phyloP scores from a whole-genome alignment of 2,113 vertebrate species.

The Notiomystis cincta region DNA sequence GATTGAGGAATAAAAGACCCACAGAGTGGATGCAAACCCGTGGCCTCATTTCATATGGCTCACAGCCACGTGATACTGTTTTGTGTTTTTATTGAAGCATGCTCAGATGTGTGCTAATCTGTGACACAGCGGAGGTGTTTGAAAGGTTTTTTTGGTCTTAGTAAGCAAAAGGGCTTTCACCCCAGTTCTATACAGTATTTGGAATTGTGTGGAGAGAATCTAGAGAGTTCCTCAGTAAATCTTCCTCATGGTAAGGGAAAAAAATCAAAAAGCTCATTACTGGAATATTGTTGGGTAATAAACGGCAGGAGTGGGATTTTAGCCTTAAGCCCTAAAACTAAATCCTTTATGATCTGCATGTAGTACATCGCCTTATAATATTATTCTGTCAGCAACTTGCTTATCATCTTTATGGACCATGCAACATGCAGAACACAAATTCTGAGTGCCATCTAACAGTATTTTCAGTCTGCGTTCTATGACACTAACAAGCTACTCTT shows the following conservation, averaged over 20 bases:
- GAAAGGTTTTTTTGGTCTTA: constrained; percentile 45
- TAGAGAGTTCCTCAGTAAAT: constrained; percentile 69
- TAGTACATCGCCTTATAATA: constrained; percentile 66
- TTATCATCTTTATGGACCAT: constrained; percentile 67
- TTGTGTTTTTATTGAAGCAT: neutral
- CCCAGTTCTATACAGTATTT: constrained; percentile 35
- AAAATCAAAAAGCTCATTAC: constrained; percentile 66
- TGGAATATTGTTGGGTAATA: constrained; percentile 57
- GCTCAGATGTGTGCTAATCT: constrained; percentile 17
- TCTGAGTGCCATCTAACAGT: constrained; percentile 39
- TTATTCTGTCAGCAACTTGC: constrained; percentile 69
- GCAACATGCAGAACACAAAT: constrained; percentile 54
- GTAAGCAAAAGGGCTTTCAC: constrained; percentile 3
- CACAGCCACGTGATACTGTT: neutral
- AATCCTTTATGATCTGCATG: constrained; percentile 71
- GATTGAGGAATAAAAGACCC: neutral
- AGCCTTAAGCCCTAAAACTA: constrained; percentile 66
- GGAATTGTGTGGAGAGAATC: constrained; percentile 57
- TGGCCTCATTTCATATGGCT: constrained; percentile 10
- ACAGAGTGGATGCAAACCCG: neutral
- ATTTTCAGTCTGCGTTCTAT: neutral
- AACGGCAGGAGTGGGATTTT: constrained; percentile 70
- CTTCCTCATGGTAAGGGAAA: constrained; percentile 46
- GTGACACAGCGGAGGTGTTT: neutral
- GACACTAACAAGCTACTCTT: constrained; percentile 7